A percentile compares a stretch with the other conserved stretches of the same genome.
These are phyloP conservation scores for Laticauda colubrina DNA, from an alignment of 2,113 vertebrate genomes.

Conservation along the genomic window DNA sequence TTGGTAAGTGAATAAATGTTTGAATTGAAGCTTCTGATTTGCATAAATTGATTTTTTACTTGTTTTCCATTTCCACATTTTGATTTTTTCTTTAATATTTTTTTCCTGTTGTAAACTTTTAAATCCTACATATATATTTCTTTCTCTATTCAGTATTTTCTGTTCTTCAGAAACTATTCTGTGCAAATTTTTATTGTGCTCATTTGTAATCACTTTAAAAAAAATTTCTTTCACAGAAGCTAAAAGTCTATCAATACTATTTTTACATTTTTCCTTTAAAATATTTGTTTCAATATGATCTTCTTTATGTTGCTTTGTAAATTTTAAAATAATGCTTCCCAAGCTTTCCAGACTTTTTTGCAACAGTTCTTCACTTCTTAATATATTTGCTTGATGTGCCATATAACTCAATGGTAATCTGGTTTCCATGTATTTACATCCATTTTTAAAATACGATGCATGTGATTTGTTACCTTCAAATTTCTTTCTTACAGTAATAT, in stretches of 20 bases:
- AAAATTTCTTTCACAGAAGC: background rate
- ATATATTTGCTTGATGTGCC: background rate
- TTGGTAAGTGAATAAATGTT: slow-evolving; percentile 8
- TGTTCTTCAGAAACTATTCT: slow-evolving; percentile 2
- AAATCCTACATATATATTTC: background rate
- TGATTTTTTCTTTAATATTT: background rate
- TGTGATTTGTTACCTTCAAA: background rate
- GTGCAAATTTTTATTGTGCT: slow-evolving; percentile 4
- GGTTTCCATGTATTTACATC: background rate
- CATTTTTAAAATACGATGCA: slow-evolving; percentile 1
- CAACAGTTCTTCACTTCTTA: background rate
- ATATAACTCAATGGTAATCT: background rate
- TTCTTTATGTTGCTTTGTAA: slow-evolving; percentile 3
- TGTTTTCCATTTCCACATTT: slow-evolving; percentile 12
- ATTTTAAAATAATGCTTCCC: slow-evolving; percentile 18
- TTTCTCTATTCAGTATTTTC: slow-evolving; percentile 12
- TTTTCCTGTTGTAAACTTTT: background rate
- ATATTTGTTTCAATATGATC: slow-evolving; percentile 14
- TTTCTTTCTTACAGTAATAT: background rate
- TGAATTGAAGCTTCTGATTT: slow-evolving; percentile 11
- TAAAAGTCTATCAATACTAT: slow-evolving; percentile 5
- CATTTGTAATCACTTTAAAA: slow-evolving; percentile 2
- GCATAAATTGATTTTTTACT: slow-evolving; percentile 13
- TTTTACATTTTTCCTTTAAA: slow-evolving; percentile 5
- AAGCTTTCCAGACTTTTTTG: slow-evolving; percentile 11